These are phyloP conservation scores for Temnothorax unifasciatus DNA, from an alignment of 2,888 invertebrate species.

Conservation along the genomic window DNA sequence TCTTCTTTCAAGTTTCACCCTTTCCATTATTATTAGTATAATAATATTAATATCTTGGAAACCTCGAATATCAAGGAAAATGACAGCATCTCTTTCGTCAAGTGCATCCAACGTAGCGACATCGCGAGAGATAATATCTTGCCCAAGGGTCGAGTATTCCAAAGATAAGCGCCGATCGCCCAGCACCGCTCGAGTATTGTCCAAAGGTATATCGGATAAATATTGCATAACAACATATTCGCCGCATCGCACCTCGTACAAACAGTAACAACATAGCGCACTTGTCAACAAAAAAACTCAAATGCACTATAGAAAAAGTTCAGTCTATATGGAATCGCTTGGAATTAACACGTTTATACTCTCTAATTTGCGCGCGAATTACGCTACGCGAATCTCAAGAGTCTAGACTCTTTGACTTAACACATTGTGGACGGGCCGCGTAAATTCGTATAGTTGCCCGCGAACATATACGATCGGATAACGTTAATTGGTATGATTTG, in stretches of 20 bases:
- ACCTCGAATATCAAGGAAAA: background rate
- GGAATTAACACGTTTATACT: conserved; percentile 28
- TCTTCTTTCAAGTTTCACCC: background rate
- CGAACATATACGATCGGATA: background rate
- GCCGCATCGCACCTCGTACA: conserved; percentile 42
- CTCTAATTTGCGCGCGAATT: conserved; percentile 3
- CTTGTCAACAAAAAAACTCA: conserved; percentile 68
- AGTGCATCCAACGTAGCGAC: background rate
- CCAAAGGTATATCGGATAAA: conserved; percentile 59
- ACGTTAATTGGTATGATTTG: conserved; percentile 4
- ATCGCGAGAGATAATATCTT: background rate
- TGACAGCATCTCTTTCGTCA: background rate
- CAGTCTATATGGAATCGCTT: conserved; percentile 63
- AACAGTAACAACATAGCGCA: conserved; percentile 74
- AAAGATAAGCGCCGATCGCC: conserved; percentile 19
- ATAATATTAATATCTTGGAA: background rate
- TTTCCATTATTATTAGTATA: conserved; percentile 5
- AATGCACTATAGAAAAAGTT: conserved; percentile 66
- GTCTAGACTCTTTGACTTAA: background rate
- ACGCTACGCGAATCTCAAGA: background rate
- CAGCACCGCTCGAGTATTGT: conserved; percentile 63
- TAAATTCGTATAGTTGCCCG: background rate
- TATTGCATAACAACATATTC: conserved; percentile 61
- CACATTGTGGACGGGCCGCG: background rate
- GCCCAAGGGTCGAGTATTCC: background rate